These are phyloP conservation scores for Eptesicus fuscus DNA, from an alignment of 2,113 vertebrate species.

Conservation along the genomic window DNA sequence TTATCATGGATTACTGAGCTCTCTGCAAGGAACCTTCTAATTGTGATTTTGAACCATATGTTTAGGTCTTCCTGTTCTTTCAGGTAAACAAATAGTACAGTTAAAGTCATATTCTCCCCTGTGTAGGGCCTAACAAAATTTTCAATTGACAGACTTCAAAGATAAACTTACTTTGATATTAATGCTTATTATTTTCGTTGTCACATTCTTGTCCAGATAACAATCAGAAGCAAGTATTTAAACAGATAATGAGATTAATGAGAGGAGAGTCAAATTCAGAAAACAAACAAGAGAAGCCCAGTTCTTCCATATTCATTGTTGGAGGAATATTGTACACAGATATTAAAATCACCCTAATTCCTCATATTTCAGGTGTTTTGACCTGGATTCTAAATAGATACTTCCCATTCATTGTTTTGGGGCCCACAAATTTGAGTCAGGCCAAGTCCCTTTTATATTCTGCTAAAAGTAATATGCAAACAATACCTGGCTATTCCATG, in stretches of 20 bases:
- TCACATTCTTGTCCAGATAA: neutral
- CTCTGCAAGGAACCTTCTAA: conserved; percentile 9
- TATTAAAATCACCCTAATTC: neutral
- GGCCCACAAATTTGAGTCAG: neutral
- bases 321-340: neutral
- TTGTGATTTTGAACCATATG: conserved; percentile 33
- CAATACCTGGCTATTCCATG: neutral
- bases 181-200: neutral
- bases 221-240: neutral
- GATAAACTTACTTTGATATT: neutral
- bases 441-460: neutral
- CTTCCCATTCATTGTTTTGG: neutral
- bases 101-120: neutral
- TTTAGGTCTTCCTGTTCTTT: conserved; percentile 12
- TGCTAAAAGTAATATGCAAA: neutral
- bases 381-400: neutral
- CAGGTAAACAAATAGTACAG: neutral
- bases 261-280: neutral
- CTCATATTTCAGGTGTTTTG: neutral
- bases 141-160: conserved; percentile 12
- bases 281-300: neutral
- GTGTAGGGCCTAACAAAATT: neutral
- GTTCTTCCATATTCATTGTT: neutral
- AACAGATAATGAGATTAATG: neutral
- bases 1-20: conserved; percentile 51